phyloP scores from a whole-genome alignment of 2,888 invertebrate species.

The Drosophila anceps region DNA sequence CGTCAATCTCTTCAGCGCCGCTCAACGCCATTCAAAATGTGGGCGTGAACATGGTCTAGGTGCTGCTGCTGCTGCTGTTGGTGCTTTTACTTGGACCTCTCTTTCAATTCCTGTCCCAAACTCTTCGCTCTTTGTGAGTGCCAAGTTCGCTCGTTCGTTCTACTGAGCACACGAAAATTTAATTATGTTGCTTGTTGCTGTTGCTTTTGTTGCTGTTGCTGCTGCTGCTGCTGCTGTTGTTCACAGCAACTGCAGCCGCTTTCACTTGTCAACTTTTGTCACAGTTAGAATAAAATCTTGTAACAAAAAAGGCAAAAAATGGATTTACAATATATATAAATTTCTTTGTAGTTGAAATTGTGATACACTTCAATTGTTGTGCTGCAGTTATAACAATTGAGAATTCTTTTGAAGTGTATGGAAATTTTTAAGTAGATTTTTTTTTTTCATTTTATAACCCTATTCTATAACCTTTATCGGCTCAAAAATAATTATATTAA shows the following conservation, averaged over 20 bases:
- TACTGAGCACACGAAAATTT: constrained; percentile 70
- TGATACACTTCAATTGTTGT: constrained; percentile 20
- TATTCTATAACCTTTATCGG: too few species aligned
- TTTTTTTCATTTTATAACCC: too few species aligned
- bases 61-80: neutral
- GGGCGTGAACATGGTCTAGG: constrained; percentile 7
- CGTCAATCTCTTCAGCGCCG: constrained; percentile 67
- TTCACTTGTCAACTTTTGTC: constrained; percentile 60
- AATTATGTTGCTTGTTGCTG: constrained; percentile 61
- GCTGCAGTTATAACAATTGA: neutral
- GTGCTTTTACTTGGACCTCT: neutral
- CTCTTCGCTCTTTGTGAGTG: constrained; percentile 39
- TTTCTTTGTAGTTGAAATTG: neutral
- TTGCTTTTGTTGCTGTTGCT: constrained; percentile 38
- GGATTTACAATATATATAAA: neutral
- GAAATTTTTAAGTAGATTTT: neutral
- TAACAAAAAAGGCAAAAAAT: constrained; percentile 7
- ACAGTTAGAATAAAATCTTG: constrained; percentile 55
- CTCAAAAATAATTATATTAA: neutral
- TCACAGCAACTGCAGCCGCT: constrained; percentile 38
- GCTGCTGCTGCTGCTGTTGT: constrained; percentile 12
- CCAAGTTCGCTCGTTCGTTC: constrained; percentile 64
- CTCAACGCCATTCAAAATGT: constrained; percentile 31
- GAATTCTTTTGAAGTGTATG: neutral
- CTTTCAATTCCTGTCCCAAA: neutral